Evolutionary conservation across 2,797 vertebrate genomes (phyloP), one percentile per base, ranked within the genome.

Genomic region (Eulemur albifrons): DNA sequence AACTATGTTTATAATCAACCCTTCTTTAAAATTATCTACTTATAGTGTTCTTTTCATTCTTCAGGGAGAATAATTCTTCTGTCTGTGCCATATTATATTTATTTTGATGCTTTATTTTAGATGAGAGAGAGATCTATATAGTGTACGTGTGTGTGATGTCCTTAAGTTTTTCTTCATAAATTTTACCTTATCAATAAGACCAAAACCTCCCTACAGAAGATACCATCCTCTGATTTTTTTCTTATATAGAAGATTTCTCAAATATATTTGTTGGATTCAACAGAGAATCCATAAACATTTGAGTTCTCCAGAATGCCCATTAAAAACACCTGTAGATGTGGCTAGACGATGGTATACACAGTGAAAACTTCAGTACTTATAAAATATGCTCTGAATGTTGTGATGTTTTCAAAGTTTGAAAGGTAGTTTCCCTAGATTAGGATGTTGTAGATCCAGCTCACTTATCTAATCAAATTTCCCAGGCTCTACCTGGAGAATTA

Each of bases 381-480:
- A 65, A 92, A 76, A n/a, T 48, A 13, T 73, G 40, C 75, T 90
- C 52, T 91, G 21, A 83, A 45, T 61, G 7, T 70, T 85, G 59
- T 35, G 20, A 88, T 80, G 11, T 32, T 82, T 73, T 80, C 80
- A 57, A 92, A 45, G 21, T 89, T 83, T 63, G 30, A 87, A 93
- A 92, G 38, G 48, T 7, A 75, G 4, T 17, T 90, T 88, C 67
- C 75, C 88, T 65, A 93, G 43, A 83, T 92, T 84, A 43, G 40
- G 7, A 25, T 83, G 10, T 48, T 84, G 27, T 57, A 27, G 57
- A 92, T 43, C 73, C 35, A 63, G 20, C 35, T 91, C 45, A 20
- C 18, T 40, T 92, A 84, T 59, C n/a, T 97, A 97, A 95, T 97
- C 92, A 93, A 81, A 95, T 87, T 70, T 92, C 48, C 40, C 48